Percentiles rank a stretch among this genome's conserved stretches.
phyloP scores from a whole-genome alignment of 1,140 invertebrate genomes.

The Drusus annulatus region DNA sequence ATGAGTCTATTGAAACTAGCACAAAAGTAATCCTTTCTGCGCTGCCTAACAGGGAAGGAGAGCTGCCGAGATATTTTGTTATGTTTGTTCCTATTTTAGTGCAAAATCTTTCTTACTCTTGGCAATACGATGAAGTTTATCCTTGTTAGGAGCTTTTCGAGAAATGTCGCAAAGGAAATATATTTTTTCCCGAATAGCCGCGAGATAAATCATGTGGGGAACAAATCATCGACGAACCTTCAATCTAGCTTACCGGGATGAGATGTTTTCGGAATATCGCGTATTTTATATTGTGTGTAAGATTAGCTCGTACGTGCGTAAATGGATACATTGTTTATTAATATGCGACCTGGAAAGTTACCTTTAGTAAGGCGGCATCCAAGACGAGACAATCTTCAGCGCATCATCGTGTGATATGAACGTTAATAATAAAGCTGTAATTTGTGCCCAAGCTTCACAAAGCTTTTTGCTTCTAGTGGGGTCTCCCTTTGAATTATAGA shows the following conservation, averaged over 20 bases:
- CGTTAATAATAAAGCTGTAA: constrained; percentile 28
- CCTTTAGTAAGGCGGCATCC: no score
- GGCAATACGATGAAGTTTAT: constrained; percentile 28
- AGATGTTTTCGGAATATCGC: no score
- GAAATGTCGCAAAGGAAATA: not conserved
- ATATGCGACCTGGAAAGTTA: no score
- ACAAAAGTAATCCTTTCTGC: constrained; percentile 48
- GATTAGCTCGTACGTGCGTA: no score
- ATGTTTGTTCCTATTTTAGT: constrained; percentile 21
- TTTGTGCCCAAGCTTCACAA: constrained; percentile 33
- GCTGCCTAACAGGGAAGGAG: constrained; percentile 23
- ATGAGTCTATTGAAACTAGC: constrained; percentile 50
- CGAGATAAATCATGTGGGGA: no score
- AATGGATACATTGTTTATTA: no score
- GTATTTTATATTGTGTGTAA: no score
- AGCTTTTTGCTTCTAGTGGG: constrained; percentile 34
- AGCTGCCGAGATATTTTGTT: constrained; percentile 45
- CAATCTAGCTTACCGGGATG: no score
- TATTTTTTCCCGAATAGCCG: no score
- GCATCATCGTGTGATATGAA: constrained; percentile 27
- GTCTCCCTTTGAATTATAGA: constrained; percentile 47
- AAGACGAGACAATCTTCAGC: constrained; percentile 23
- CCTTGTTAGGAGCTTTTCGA: constrained; percentile 16
- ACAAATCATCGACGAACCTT: no score
- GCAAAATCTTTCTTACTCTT: constrained; percentile 16